Evolutionary conservation across 1,140 invertebrate species (phyloP), one percentile per base, ranked within the genome.

Genomic region (Pomacea maculata): DNA sequence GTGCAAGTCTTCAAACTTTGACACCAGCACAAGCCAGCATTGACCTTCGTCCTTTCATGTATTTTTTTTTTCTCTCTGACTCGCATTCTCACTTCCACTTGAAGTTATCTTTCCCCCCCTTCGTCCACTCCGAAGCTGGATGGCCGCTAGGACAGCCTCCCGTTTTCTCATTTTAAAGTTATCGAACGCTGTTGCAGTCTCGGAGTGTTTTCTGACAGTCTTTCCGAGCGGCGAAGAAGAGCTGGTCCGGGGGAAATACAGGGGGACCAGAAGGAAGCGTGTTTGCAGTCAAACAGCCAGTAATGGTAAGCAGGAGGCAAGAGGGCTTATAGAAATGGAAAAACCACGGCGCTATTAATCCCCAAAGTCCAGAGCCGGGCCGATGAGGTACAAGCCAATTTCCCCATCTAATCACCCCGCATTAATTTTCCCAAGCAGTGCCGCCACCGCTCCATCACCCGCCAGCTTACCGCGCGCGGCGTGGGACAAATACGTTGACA

Each of bases 311-410:
- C 68, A 78, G 77, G 78, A 64, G 67, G 54, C 81, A 75, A 74
- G 78, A 68, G 74, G 81, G 81, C 81, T 82, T 77, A 82, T 78
- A 78, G 72, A 82, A 82, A 82, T 82, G 81, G 81, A 82, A 82
- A 82, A 82, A 82, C 78, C 73, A 82, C 77, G 73, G 77, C 72
- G 17, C 78, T 65, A 75, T 78, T 82, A 82, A 82, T 82, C 81
- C 81, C 72, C 45, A 63, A 57, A 67, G 81, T 82, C 81, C 77
- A 76, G 64, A 25, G 68, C 71, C 52, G 55, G 77, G 64, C 81
- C 71, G 77, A 82, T 79, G 81, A 82, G 81, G 78, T 79, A 74
- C 68, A 82, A 82, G 81, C 81, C 81, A 82, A 82, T 82, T 82
- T 82, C 81, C 81, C 71, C 64, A 65, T 68, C 72, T 82, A 82